These are phyloP conservation scores for Lerista edwardsae DNA, from an alignment of 2,797 vertebrate species.

Conservation along the genomic window DNA sequence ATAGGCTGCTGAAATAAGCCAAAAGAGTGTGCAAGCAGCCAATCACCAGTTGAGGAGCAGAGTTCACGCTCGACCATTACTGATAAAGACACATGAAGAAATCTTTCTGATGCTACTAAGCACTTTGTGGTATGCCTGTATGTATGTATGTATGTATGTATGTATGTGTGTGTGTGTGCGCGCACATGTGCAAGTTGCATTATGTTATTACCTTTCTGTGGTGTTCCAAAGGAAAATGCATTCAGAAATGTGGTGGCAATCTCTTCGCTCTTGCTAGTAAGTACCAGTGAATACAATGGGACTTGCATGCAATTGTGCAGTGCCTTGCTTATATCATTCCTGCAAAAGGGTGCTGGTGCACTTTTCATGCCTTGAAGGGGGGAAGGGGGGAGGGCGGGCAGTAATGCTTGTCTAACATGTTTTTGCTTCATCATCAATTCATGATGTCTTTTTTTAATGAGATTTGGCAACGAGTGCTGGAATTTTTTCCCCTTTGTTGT, in stretches of 20 bases:
- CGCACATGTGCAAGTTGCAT: background rate
- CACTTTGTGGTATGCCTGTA: too few species aligned
- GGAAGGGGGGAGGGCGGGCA: background rate
- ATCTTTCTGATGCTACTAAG: background rate
- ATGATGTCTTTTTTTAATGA: background rate
- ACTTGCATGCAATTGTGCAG: too few species aligned
- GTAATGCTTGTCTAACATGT: background rate
- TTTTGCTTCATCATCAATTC: background rate
- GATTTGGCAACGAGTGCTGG: slow-evolving; percentile 3
- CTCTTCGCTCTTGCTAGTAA: too few species aligned
- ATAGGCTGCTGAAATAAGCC: background rate
- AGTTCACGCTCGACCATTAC: background rate
- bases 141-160: too few species aligned
- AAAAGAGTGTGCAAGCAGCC: background rate
- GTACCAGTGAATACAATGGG: too few species aligned
- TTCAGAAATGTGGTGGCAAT: too few species aligned
- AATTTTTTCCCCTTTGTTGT: slow-evolving; percentile 17
- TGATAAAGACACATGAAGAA: background rate
- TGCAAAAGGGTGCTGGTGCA: background rate
- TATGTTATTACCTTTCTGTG: too few species aligned
- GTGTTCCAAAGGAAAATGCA: background rate
- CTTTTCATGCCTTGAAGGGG: background rate
- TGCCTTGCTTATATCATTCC: background rate
- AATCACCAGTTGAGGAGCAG: background rate
- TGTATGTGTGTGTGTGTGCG: too few species aligned